Conservation (phyloP, 2,888 invertebrate genomes). For the Drosophila macrothrix region DNA sequence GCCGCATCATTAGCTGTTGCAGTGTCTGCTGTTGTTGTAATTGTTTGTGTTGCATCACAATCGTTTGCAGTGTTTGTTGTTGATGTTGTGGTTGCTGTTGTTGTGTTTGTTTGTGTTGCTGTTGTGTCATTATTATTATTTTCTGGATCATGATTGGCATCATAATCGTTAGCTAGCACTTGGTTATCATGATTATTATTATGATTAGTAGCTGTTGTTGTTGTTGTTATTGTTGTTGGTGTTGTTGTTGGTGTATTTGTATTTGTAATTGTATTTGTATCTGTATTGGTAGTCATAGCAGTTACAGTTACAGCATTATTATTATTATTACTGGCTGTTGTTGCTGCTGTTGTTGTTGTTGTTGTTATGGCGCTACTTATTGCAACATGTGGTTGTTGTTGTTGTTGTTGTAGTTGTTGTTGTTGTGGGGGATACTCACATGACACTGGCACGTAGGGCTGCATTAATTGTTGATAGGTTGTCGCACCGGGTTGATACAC, state of each 20-base stretch:
- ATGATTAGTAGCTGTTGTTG: slow-evolving; percentile 64
- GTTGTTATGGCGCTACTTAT: slow-evolving; percentile 77
- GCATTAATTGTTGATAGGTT: slow-evolving; percentile 97
- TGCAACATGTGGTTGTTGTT: slow-evolving; percentile 58
- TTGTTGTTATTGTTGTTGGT: slow-evolving; percentile 37
- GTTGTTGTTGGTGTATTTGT: slow-evolving; percentile 42
- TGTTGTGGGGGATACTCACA: slow-evolving; percentile 92
- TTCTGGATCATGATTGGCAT: slow-evolving; percentile 44
- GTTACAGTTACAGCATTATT: slow-evolving; percentile 62
- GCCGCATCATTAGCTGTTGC: slow-evolving; percentile 46
- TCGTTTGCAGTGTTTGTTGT: slow-evolving; percentile 48
- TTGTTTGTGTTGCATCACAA: slow-evolving; percentile 76
- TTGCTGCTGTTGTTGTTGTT: slow-evolving; percentile 74
- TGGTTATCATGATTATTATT: slow-evolving; percentile 49
- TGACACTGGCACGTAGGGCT: slow-evolving; percentile 99
- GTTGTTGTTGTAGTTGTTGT: slow-evolving; percentile 60
- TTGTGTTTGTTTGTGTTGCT: slow-evolving; percentile 49
- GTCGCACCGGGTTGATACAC: slow-evolving; percentile 97
- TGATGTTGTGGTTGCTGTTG: slow-evolving; percentile 36
- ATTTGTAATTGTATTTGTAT: slow-evolving; percentile 56
- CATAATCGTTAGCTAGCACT: slow-evolving; percentile 48
- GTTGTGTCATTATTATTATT: slow-evolving; percentile 42
- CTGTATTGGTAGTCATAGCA: slow-evolving; percentile 58
- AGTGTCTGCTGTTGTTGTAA: slow-evolving; percentile 56
- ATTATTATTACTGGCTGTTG: slow-evolving; percentile 71